These are phyloP conservation scores for Heliconius ismenius DNA, from an alignment of 2,888 invertebrate genomes.

Conservation along the genomic window DNA sequence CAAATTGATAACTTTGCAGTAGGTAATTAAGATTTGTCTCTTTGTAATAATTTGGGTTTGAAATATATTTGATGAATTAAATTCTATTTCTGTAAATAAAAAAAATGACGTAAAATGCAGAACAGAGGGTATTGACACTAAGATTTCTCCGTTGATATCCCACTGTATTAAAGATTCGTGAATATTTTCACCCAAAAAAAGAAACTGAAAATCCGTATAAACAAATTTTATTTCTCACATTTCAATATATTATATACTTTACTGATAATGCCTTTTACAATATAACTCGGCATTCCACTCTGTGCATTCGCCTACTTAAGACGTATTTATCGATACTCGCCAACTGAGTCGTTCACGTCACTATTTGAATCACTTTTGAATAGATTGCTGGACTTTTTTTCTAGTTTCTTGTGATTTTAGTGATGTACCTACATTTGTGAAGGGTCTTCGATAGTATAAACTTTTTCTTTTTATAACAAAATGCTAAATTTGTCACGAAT, in stretches of 20 bases:
- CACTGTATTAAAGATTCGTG: neutral
- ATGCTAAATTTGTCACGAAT: slow-evolving; percentile 58
- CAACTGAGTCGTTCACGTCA: slow-evolving; percentile 44
- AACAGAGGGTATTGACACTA: neutral
- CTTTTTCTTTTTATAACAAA: slow-evolving; percentile 47
- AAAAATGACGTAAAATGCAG: neutral
- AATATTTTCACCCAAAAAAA: neutral
- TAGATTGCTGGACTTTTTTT: slow-evolving; percentile 31
- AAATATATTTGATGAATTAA: neutral
- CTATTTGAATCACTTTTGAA: slow-evolving; percentile 43
- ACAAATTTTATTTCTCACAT: slow-evolving; percentile 43
- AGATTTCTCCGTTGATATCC: neutral
- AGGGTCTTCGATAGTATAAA: slow-evolving; percentile 43
- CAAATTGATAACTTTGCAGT: neutral
- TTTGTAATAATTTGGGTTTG: neutral
- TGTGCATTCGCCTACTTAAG: slow-evolving; percentile 51
- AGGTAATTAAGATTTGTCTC: neutral
- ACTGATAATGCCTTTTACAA: slow-evolving; percentile 52
- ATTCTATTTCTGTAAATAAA: neutral
- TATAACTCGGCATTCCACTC: slow-evolving; percentile 50
- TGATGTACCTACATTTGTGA: slow-evolving; percentile 45
- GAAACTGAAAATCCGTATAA: slow-evolving; percentile 37
- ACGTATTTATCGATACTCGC: slow-evolving; percentile 52
- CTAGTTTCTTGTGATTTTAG: slow-evolving; percentile 35
- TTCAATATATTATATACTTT: slow-evolving; percentile 48